These are phyloP conservation scores for Gopherus evgoodei DNA, from an alignment of 2,113 vertebrate species.

Conservation along the genomic window DNA sequence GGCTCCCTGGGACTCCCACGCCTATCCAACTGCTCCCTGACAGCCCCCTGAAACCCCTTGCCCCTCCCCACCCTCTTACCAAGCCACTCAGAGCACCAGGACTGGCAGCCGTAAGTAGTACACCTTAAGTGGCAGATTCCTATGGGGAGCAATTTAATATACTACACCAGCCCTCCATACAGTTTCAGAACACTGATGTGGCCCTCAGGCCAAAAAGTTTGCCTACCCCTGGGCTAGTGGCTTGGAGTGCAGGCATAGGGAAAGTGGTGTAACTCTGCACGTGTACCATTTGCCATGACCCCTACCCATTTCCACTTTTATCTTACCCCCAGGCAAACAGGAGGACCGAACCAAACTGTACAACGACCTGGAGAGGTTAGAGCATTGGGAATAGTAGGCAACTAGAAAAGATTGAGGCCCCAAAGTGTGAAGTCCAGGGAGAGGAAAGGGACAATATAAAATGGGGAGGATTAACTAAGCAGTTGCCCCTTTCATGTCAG, in stretches of 20 bases:
- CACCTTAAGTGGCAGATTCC: no score
- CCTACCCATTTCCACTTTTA: neutral
- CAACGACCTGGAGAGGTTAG: neutral
- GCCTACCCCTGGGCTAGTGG: neutral
- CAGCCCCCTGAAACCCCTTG: no score
- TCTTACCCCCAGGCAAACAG: neutral
- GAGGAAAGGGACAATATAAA: neutral
- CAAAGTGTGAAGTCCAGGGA: neutral
- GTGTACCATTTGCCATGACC: neutral
- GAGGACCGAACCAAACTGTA: neutral
- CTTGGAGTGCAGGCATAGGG: neutral
- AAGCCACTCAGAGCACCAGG: no score
- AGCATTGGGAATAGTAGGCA: neutral
- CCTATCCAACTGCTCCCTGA: no score
- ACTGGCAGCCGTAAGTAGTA: no score
- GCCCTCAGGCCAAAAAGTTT: no score
- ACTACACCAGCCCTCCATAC: no score
- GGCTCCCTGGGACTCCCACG: no score
- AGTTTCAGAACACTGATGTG: no score
- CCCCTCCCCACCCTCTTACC: no score
- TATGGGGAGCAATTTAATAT: no score
- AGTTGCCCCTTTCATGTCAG: neutral
- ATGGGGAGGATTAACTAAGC: neutral
- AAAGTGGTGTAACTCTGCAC: neutral
- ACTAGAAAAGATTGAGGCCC: neutral